Evolutionary conservation across 1,140 invertebrate genomes (phyloP).

Genomic region (Zaprionus lachaisei): DNA sequence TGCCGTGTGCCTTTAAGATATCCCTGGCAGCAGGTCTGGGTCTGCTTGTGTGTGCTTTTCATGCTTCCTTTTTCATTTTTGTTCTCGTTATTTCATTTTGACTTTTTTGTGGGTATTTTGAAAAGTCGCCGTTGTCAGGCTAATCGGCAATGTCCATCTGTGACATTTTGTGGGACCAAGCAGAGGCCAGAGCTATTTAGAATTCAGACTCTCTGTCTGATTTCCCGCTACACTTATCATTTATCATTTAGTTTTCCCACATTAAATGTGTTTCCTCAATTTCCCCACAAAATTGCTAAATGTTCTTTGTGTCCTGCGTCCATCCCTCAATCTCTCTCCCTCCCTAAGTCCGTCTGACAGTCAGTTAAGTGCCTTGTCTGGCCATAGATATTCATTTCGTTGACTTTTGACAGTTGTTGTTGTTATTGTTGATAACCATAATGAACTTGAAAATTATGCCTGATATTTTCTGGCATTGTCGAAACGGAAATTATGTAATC

Average conservation of each 20-base stretch:
- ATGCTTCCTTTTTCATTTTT: slow-evolving; percentile 8
- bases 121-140: slow-evolving; percentile 48
- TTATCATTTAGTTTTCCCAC: slow-evolving; percentile 71
- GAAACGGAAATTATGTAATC: slow-evolving; percentile 76
- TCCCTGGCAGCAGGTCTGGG: slow-evolving; percentile 36
- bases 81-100: not conserved
- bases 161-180: slow-evolving; percentile 54
- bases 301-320: slow-evolving; percentile 25
- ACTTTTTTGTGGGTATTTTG: slow-evolving; percentile 25
- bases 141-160: slow-evolving; percentile 70
- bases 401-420: slow-evolving; percentile 46
- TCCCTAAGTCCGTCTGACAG: slow-evolving; percentile 4
- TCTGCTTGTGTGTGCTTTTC: slow-evolving; percentile 7
- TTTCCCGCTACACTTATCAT: slow-evolving; percentile 58
- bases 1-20: slow-evolving; percentile 31
- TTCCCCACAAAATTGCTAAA: slow-evolving; percentile 56
- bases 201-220: slow-evolving; percentile 42
- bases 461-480: slow-evolving; percentile 53
- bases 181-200: slow-evolving; percentile 4
- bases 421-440: slow-evolving; percentile 37
- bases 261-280: slow-evolving; percentile 77
- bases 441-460: slow-evolving; percentile 71
- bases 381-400: slow-evolving; percentile 31
- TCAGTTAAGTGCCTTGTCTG: slow-evolving; percentile 6
- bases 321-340: not conserved